phyloP scores from a whole-genome alignment of 2,888 invertebrate species.

The Acronicta leporina region DNA sequence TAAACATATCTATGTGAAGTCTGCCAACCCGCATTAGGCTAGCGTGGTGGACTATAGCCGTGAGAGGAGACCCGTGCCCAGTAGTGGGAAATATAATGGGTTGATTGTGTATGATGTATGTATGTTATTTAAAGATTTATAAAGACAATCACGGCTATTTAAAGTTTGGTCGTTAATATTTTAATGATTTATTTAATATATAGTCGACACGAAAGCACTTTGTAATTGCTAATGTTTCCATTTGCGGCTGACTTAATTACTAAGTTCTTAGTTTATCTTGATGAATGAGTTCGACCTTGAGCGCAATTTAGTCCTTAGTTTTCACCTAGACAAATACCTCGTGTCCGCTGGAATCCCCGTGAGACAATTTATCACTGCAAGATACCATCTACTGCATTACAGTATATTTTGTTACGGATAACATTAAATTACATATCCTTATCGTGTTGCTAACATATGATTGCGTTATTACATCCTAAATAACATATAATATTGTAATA shows the following conservation, averaged over 20 bases:
- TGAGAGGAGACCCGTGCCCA: no score
- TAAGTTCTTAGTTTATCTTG: no score
- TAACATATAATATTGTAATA: not conserved
- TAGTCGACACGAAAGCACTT: slow-evolving; percentile 15
- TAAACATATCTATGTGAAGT: not conserved
- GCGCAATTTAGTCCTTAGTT: slow-evolving; percentile 6
- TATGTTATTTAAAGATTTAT: no score
- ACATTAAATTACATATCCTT: not conserved
- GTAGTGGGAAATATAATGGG: no score
- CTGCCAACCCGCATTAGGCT: no score
- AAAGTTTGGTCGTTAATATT: slow-evolving; percentile 21
- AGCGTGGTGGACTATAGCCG: no score
- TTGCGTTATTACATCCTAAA: slow-evolving; percentile 11
- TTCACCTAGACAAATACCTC: not conserved
- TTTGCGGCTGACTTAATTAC: slow-evolving; percentile 36
- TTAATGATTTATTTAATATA: slow-evolving; percentile 8
- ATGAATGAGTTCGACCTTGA: slow-evolving; percentile 23
- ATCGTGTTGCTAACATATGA: slow-evolving; percentile 8
- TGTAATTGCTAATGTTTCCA: slow-evolving; percentile 22
- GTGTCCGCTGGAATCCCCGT: slow-evolving; percentile 5
- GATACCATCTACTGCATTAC: slow-evolving; percentile 12
- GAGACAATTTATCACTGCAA: slow-evolving; percentile 16
- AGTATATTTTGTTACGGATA: not conserved
- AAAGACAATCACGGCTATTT: slow-evolving; percentile 8
- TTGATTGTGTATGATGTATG: no score